phyloP scores from a whole-genome alignment of 2,797 vertebrate genomes.

The Scarus forsteni region DNA sequence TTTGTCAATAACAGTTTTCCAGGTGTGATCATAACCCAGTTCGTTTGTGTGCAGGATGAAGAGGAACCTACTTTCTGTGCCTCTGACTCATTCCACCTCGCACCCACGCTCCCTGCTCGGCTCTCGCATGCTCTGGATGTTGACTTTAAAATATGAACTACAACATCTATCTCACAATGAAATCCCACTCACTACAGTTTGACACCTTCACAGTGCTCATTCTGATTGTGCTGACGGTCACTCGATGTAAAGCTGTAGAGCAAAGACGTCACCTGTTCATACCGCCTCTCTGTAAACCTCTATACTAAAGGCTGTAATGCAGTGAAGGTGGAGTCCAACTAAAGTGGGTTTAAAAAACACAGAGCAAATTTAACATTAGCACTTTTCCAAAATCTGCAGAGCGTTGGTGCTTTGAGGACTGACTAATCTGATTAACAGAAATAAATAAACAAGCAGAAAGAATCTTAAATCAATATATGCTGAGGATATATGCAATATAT shows the following conservation, averaged over 20 bases:
- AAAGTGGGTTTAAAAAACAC: not conserved
- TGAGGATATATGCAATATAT: not conserved
- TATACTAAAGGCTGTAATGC: not conserved
- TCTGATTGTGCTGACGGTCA: not conserved
- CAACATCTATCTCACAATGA: not conserved
- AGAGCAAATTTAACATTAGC: not conserved
- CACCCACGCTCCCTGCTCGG: not conserved
- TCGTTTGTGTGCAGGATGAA: not conserved
- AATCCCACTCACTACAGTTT: conserved; percentile 6
- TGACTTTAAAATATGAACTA: conserved; percentile 1
- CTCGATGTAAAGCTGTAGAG: not conserved
- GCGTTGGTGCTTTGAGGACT: conserved; percentile 4
- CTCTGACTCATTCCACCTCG: conserved; percentile 15
- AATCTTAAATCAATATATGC: conserved; percentile 13
- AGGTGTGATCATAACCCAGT: not conserved
- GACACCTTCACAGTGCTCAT: not conserved
- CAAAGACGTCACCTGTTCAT: not conserved
- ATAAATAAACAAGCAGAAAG: not conserved
- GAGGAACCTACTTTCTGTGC: conserved; percentile 7
- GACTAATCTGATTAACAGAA: conserved; percentile 14
- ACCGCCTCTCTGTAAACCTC: not conserved
- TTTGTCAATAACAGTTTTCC: not conserved
- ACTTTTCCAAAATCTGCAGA: conserved; percentile 1
- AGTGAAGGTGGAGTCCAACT: not conserved
- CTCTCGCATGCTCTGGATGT: not conserved